These are phyloP conservation scores for Athene noctua DNA, from an alignment of 2,113 vertebrate genomes.

Conservation along the genomic window DNA sequence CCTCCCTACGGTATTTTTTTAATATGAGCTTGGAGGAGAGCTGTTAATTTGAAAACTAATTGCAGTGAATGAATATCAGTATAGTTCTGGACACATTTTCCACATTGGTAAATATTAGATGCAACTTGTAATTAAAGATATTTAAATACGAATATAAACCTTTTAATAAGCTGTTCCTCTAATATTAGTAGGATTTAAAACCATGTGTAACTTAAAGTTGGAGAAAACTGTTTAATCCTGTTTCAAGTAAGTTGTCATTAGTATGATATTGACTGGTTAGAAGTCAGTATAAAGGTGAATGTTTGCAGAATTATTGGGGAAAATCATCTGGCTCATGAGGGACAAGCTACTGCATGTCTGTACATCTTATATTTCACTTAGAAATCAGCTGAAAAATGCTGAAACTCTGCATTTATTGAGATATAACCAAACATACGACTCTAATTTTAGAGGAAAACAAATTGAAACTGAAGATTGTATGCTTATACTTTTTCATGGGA, in stretches of 20 bases:
- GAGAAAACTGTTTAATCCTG: not conserved
- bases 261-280: not conserved
- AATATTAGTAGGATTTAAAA: not conserved
- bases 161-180: not conserved
- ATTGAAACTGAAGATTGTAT: not conserved
- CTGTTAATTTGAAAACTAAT: not conserved
- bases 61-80: not conserved
- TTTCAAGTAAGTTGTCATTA: not conserved
- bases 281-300: not conserved
- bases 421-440: rapidly evolving
- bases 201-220: not conserved
- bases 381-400: not conserved
- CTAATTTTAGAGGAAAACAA: not conserved
- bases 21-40: not conserved
- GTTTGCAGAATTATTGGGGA: not conserved
- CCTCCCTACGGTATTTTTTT: not conserved
- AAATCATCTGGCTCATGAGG: not conserved
- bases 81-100: not conserved
- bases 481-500: not conserved
- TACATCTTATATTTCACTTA: not conserved
- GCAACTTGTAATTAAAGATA: not conserved
- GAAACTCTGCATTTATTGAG: not conserved
- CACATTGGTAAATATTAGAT: not conserved
- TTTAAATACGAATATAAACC: not conserved
- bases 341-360: not conserved